Evolutionary conservation across 2,113 vertebrate genomes (phyloP).

Genomic region (Pampusana beccarii): DNA sequence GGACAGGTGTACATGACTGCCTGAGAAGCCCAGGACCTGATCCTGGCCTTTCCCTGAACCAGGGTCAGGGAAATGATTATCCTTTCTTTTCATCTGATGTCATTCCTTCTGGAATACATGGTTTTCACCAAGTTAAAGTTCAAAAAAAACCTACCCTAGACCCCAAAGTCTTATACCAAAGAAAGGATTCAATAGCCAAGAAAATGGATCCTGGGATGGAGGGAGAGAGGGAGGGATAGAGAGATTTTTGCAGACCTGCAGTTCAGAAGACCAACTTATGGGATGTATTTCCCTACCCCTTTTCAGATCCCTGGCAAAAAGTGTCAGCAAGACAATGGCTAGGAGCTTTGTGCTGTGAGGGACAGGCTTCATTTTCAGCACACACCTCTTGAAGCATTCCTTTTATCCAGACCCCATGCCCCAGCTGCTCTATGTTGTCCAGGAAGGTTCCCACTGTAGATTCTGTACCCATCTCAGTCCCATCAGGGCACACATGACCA

Average conservation of each 20-base stretch:
- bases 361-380: background rate
- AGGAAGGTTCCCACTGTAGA: background rate
- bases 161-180: background rate
- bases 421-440: background rate
- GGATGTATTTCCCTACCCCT: background rate
- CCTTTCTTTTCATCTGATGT: background rate
- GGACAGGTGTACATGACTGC: background rate
- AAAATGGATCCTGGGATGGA: background rate
- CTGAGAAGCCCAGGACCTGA: background rate
- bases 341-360: background rate
- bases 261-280: background rate
- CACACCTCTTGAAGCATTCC: background rate
- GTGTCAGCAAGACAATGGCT: background rate
- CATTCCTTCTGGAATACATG: background rate
- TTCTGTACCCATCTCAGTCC: background rate
- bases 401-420: background rate
- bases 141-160: background rate
- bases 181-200: background rate
- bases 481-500: background rate
- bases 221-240: background rate
- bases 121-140: background rate
- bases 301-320: background rate
- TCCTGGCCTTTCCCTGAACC: background rate
- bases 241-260: background rate
- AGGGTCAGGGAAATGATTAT: background rate